A percentile compares a stretch with the other conserved stretches of the same genome.
phyloP scores from a whole-genome alignment of 2,113 vertebrate genomes.

The Aleadryas rufinucha region DNA sequence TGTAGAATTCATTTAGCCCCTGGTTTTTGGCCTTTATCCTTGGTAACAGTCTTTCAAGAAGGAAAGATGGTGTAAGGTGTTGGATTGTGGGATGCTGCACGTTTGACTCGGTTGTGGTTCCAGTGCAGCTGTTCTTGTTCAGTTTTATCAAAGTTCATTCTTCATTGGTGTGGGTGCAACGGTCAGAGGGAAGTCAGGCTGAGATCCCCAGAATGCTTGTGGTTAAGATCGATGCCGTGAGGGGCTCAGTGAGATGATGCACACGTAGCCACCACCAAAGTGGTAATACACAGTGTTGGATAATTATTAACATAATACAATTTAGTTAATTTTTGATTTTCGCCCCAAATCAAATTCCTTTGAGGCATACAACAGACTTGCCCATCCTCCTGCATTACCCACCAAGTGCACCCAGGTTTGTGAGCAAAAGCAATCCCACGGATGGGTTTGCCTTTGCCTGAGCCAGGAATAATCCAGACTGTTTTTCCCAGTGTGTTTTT shows the following conservation, averaged over 20 bases:
- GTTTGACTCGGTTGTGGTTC: not conserved
- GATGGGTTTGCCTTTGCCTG: not conserved
- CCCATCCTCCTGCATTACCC: not conserved
- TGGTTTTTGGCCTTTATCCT: not conserved
- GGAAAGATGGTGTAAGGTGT: not conserved
- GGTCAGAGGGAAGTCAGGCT: not conserved
- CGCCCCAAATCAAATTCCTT: not conserved
- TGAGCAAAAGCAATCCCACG: not conserved
- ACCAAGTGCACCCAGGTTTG: not conserved
- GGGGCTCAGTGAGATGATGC: not conserved
- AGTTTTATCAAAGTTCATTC: not conserved
- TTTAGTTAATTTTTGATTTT: not conserved
- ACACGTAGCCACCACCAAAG: rapidly evolving
- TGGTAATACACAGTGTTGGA: not conserved
- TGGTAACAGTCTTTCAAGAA: not conserved
- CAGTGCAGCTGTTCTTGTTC: not conserved
- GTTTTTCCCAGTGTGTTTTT: not conserved
- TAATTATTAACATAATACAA: not conserved
- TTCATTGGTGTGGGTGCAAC: not conserved
- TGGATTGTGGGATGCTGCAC: not conserved
- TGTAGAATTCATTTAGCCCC: not conserved
- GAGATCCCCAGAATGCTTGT: not conserved
- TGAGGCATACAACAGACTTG: not conserved
- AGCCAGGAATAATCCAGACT: not conserved
- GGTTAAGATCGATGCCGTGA: rapidly evolving